Evolutionary conservation across 2,113 vertebrate genomes (phyloP).

Genomic region (Cheilinus undulatus): DNA sequence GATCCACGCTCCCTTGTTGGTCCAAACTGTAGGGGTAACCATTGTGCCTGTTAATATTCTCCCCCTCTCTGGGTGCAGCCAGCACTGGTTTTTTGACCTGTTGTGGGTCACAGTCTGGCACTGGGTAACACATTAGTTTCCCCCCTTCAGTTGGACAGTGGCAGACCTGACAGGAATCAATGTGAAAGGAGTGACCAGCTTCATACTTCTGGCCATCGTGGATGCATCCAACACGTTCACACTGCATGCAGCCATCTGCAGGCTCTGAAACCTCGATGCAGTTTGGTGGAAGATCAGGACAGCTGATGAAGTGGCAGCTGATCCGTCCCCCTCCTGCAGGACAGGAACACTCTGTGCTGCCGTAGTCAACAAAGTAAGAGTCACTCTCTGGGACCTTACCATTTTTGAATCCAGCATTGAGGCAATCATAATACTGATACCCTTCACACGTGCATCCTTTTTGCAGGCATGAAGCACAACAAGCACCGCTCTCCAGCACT

Average conservation of each 20-base stretch:
- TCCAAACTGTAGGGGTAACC: conserved; percentile 85
- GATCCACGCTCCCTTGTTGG: conserved; percentile 81
- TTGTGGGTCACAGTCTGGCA: conserved; percentile 83
- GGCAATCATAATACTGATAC: conserved; percentile 96
- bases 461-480: conserved; percentile 89
- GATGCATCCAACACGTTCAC: conserved; percentile 89
- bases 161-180: conserved; percentile 90
- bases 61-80: conserved; percentile 46
- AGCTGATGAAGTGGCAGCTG: conserved; percentile 95
- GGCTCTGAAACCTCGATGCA: conserved; percentile 90
- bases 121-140: conserved; percentile 90
- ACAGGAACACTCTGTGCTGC: conserved; percentile 95
- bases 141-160: conserved; percentile 92
- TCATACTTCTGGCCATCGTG: conserved; percentile 86
- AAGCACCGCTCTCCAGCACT: conserved; percentile 85
- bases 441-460: conserved; percentile 93
- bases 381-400: conserved; percentile 93
- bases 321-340: conserved; percentile 92
- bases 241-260: conserved; percentile 90
- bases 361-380: conserved; percentile 96
- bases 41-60: conserved; percentile 52
- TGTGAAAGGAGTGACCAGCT: conserved; percentile 90
- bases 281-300: conserved; percentile 91
- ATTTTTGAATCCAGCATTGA: conserved; percentile 90
- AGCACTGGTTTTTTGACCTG: conserved; percentile 58